A percentile compares a stretch with the other conserved stretches of the same genome.
These are phyloP conservation scores for Drosophila kambysellisi DNA, from an alignment of 2,888 invertebrate species.

Conservation along the genomic window DNA sequence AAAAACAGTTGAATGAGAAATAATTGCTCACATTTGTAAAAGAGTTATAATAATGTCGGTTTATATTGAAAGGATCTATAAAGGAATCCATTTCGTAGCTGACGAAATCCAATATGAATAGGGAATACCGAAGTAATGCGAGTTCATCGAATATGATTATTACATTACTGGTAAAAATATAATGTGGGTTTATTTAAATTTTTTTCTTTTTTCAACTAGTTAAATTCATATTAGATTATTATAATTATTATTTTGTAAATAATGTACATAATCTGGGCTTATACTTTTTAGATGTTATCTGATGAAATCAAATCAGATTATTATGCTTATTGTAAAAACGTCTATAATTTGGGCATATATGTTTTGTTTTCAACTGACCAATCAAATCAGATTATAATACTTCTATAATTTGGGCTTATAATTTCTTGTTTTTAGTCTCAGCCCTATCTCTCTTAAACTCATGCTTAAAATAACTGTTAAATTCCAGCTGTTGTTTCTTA, in stretches of 20 bases:
- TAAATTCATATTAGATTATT: neutral
- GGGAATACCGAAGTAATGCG: neutral
- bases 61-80: neutral
- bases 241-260: too few relatives aligned
- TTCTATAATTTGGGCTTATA: too few relatives aligned
- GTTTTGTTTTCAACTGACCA: too few relatives aligned
- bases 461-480: neutral
- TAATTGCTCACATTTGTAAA: neutral
- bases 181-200: too few relatives aligned
- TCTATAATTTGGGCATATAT: too few relatives aligned
- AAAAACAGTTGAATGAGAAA: neutral
- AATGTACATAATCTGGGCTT: neutral
- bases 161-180: too few relatives aligned
- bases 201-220: neutral
- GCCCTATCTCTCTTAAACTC: neutral
- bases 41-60: neutral
- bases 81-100: neutral
- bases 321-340: too few relatives aligned
- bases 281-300: neutral
- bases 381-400: too few relatives aligned
- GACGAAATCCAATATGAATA: neutral
- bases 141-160: neutral
- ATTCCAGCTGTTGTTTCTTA: neutral
- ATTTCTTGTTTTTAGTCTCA: too few relatives aligned
- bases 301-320: too few relatives aligned